These are phyloP conservation scores for Oikopleura dioica DNA, from an alignment of 23 tunicate species.

Conservation along the genomic window DNA sequence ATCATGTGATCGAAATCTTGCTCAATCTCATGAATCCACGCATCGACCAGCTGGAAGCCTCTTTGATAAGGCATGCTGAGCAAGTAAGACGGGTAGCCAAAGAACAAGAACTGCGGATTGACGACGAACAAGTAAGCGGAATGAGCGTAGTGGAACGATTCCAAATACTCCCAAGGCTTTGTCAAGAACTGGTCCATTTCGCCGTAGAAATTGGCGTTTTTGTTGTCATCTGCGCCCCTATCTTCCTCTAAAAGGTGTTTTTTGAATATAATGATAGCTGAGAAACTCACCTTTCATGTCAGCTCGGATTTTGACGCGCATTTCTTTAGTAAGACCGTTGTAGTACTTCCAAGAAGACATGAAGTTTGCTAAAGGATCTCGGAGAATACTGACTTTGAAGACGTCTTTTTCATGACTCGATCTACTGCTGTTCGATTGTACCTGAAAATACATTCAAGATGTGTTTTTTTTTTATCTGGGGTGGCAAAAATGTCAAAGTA, in stretches of 20 bases:
- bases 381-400: neutral
- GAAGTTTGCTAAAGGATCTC: neutral
- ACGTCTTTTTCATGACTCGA: neutral
- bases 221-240: neutral
- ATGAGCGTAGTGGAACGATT: neutral
- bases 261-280: neutral
- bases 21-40: neutral
- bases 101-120: neutral
- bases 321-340: neutral
- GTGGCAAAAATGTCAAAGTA: too few relatives aligned
- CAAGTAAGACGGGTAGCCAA: conserved; percentile 3
- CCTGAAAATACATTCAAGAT: too few relatives aligned
- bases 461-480: too few relatives aligned
- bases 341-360: neutral
- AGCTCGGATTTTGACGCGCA: neutral
- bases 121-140: neutral
- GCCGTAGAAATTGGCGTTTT: neutral
- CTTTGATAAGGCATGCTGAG: neutral
- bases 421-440: neutral
- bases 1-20: conserved; percentile 1
- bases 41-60: neutral
- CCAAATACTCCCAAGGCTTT: neutral
- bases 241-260: neutral
- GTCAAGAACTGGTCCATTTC: neutral
- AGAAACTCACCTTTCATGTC: neutral